phyloP scores from a whole-genome alignment of 2,797 vertebrate genomes.

The Microchirus variegatus region DNA sequence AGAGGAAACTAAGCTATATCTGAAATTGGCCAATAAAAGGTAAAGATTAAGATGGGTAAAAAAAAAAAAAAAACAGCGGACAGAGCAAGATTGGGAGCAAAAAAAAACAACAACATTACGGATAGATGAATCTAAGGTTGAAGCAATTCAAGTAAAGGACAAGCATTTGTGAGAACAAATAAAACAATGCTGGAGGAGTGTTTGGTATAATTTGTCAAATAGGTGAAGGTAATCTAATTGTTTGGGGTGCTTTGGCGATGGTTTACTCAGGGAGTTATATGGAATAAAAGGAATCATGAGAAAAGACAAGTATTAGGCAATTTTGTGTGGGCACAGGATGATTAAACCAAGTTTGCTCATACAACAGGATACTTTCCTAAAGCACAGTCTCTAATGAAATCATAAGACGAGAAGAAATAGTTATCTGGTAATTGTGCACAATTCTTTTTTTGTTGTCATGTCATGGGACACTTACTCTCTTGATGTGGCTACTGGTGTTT shows the following conservation, averaged over 20 bases:
- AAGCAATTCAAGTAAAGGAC: too few species aligned
- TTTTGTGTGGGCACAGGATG: slow-evolving; percentile 6
- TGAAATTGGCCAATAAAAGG: slow-evolving; percentile 16
- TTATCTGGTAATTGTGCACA: not conserved
- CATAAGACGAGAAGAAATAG: not conserved
- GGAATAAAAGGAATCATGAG: slow-evolving; percentile 4
- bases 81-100: not conserved
- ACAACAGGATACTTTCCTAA: too few species aligned
- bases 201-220: too few species aligned
- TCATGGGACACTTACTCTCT: not conserved
- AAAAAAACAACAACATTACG: not conserved
- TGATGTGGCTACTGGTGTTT: slow-evolving; percentile 10
- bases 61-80: not conserved
- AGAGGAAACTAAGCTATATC: slow-evolving; percentile 8
- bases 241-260: too few species aligned
- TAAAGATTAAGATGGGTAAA: slow-evolving; percentile 16
- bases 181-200: too few species aligned
- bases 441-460: not conserved
- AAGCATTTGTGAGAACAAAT: too few species aligned
- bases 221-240: too few species aligned
- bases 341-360: not conserved
- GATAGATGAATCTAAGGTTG: not conserved
- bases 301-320: slow-evolving; percentile 9
- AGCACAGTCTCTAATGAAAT: too few species aligned
- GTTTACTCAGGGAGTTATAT: too few species aligned